Conservation (phyloP, 2,888 invertebrate species). For the Elysia crispata region DNA sequence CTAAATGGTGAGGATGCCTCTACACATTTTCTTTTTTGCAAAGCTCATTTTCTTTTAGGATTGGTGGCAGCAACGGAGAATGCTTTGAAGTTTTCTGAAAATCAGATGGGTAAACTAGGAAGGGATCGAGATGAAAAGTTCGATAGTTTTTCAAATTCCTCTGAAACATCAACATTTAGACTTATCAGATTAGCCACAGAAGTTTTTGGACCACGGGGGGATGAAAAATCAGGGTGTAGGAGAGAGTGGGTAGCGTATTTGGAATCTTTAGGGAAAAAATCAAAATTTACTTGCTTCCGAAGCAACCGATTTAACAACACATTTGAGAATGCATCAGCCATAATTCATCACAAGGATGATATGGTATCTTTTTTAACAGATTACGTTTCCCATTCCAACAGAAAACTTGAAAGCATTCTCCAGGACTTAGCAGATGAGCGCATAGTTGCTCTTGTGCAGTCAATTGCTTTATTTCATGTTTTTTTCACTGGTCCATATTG, state of each 20-base stretch:
- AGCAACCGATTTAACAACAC: too few relatives aligned
- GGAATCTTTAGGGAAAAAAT: too few relatives aligned
- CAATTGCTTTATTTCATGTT: neutral
- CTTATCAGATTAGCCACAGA: constrained; percentile 13
- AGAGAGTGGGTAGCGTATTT: neutral
- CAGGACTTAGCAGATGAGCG: neutral
- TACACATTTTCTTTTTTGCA: constrained; percentile 24
- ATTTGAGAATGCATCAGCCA: constrained; percentile 15
- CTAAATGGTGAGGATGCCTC: neutral
- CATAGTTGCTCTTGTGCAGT: neutral
- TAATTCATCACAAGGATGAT: constrained; percentile 17
- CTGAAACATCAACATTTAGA: neutral
- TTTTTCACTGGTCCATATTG: constrained; percentile 1
- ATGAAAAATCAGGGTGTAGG: neutral
- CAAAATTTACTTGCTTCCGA: too few relatives aligned
- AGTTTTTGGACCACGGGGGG: constrained; percentile 10
- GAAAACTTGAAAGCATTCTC: neutral
- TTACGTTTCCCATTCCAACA: neutral
- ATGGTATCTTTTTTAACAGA: too few relatives aligned
- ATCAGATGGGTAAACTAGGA: neutral
- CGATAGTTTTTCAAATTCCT: neutral
- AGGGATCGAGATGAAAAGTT: constrained; percentile 16
- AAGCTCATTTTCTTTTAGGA: constrained; percentile 37
- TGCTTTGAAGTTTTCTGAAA: neutral
- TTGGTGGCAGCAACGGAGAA: neutral